Percentiles rank a stretch among this genome's conserved stretches.
Conservation (phyloP, 2,113 vertebrate genomes). For the Ctenomys sociabilis region DNA sequence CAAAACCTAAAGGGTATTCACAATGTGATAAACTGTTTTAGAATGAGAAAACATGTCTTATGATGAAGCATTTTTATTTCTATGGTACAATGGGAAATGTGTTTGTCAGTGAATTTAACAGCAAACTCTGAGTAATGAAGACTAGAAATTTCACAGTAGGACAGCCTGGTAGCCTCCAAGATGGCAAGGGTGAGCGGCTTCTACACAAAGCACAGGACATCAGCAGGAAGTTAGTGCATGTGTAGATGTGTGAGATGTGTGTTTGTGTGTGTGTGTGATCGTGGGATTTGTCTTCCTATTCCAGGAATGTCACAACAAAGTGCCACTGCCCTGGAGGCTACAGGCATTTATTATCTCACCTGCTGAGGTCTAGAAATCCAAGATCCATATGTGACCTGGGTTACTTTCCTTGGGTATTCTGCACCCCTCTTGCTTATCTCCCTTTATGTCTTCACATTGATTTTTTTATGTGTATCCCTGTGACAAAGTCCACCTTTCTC, state of each 20-base stretch:
- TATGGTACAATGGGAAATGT: not conserved
- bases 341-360: not conserved
- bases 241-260: too few species aligned
- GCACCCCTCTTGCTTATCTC: not conserved
- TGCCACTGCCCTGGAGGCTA: not conserved
- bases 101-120: not conserved
- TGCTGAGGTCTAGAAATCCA: not conserved
- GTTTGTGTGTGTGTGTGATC: too few species aligned
- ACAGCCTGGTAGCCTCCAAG: not conserved
- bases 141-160: not conserved
- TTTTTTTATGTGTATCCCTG: not conserved
- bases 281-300: not conserved
- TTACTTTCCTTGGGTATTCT: not conserved
- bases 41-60: not conserved
- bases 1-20: not conserved
- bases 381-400: not conserved
- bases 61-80: not conserved
- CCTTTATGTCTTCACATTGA: not conserved
- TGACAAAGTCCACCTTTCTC: not conserved
- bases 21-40: constrained; percentile 16
- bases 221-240: not conserved
- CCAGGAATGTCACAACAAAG: not conserved
- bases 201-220: not conserved
- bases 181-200: not conserved
- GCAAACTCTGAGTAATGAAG: not conserved